A percentile compares a stretch with the other conserved stretches of the same genome.
phyloP scores from a whole-genome alignment of 2,888 invertebrate genomes.

The Oscheius sp. region DNA sequence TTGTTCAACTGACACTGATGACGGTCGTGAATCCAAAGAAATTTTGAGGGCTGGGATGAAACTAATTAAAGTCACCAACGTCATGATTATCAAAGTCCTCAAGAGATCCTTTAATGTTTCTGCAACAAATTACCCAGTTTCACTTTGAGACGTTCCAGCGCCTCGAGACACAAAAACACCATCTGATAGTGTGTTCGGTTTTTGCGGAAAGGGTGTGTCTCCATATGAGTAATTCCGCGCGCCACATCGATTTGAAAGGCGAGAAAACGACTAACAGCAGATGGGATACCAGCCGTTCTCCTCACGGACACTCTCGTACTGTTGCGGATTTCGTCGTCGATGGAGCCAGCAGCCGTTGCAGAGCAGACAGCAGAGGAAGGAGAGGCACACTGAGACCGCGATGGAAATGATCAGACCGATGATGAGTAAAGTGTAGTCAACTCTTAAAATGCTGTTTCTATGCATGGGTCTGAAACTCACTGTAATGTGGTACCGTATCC shows the following conservation, averaged over 20 bases:
- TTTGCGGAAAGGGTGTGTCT: conserved; percentile 32
- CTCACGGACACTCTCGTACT: conserved; percentile 68
- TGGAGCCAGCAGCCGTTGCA: conserved; percentile 73
- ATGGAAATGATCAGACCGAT: conserved; percentile 71
- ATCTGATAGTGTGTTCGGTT: conserved; percentile 12
- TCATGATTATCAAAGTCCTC: too few species aligned
- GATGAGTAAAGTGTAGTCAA: conserved; percentile 71
- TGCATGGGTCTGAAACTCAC: conserved; percentile 43
- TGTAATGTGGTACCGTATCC: conserved; percentile 67
- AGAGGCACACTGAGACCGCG: conserved; percentile 65
- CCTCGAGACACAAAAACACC: conserved; percentile 24
- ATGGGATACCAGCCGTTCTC: conserved; percentile 70
- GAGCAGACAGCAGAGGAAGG: conserved; percentile 70
- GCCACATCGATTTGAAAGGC: conserved; percentile 27
- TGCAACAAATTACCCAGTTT: conserved; percentile 26
- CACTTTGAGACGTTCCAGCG: not conserved
- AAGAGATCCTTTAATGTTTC: not conserved
- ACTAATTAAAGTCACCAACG: too few species aligned
- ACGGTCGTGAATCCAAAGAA: too few species aligned
- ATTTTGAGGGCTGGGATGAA: too few species aligned
- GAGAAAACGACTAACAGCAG: conserved; percentile 65
- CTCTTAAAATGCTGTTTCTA: conserved; percentile 46
- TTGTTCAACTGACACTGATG: too few species aligned
- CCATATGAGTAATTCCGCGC: conserved; percentile 27
- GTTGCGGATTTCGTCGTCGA: conserved; percentile 69